Conservation (phyloP, 2,888 invertebrate genomes). For the Cataglyphis livida region DNA sequence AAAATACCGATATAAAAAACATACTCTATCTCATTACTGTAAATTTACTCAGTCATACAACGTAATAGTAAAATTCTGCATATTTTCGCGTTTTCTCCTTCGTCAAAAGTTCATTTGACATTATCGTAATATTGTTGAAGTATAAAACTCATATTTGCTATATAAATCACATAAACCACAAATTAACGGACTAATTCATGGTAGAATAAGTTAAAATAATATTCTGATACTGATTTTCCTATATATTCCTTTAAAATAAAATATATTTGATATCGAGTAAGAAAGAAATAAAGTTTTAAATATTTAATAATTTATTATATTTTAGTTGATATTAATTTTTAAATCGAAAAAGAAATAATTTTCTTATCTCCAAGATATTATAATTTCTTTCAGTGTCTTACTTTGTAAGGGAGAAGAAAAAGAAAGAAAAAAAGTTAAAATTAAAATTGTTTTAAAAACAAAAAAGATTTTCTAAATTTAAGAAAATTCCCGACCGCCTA, state of each 20-base stretch:
- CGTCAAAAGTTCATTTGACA: background rate
- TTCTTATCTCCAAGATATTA: background rate
- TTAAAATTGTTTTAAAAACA: background rate
- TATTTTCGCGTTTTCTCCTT: slow-evolving; percentile 8
- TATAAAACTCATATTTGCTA: background rate
- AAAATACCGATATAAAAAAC: slow-evolving; percentile 18
- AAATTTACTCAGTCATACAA: background rate
- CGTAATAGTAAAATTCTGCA: slow-evolving; percentile 16
- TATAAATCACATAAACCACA: background rate
- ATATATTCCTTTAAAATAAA: background rate
- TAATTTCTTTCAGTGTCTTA: slow-evolving; percentile 4
- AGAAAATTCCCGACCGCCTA: background rate
- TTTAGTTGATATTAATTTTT: slow-evolving; percentile 5
- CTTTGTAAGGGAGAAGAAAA: background rate
- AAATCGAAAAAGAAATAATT: background rate
- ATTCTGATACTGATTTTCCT: background rate
- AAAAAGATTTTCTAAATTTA: background rate
- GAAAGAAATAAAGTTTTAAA: background rate
- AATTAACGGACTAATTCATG: background rate
- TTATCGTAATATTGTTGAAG: background rate
- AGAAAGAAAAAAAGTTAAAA: background rate
- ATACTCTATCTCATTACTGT: background rate
- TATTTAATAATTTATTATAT: background rate
- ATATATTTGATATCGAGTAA: background rate
- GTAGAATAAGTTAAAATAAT: background rate